Conservation (phyloP, 2,113 vertebrate species). For the cat (Felis catus) region DNA sequence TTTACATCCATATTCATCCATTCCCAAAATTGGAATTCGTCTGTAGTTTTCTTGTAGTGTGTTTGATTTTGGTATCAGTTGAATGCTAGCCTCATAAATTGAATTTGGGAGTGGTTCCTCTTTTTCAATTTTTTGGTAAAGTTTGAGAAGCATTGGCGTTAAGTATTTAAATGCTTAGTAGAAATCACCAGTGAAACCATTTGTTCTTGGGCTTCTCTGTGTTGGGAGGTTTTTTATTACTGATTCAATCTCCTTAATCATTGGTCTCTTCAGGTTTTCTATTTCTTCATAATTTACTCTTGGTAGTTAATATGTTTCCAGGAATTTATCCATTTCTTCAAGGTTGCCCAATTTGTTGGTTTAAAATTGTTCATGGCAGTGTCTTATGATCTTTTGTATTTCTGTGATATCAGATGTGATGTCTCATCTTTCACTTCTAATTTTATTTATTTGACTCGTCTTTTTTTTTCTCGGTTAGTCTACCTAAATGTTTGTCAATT, state of each 20-base stretch:
- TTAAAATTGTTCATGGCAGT: neutral
- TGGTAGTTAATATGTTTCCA: neutral
- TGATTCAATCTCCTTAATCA: neutral
- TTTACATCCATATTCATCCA: neutral
- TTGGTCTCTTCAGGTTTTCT: neutral
- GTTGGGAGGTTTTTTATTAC: neutral
- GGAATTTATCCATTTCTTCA: neutral
- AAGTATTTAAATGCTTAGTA: neutral
- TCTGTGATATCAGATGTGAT: neutral
- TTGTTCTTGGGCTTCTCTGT: neutral
- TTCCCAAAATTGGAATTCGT: neutral
- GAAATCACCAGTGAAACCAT: neutral
- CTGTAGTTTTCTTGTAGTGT: neutral
- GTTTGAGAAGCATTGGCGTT: neutral
- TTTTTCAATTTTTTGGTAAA: neutral
- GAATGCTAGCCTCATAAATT: neutral
- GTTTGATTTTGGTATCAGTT: neutral
- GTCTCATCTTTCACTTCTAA: neutral
- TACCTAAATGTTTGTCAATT: neutral
- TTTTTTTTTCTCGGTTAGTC: neutral
- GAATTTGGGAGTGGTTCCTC: neutral
- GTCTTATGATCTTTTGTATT: neutral
- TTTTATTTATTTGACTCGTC: neutral
- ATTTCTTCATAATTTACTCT: neutral
- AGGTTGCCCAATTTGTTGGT: neutral